Conservation (phyloP, 2,888 invertebrate genomes). For the Stegophylla sp. region DNA sequence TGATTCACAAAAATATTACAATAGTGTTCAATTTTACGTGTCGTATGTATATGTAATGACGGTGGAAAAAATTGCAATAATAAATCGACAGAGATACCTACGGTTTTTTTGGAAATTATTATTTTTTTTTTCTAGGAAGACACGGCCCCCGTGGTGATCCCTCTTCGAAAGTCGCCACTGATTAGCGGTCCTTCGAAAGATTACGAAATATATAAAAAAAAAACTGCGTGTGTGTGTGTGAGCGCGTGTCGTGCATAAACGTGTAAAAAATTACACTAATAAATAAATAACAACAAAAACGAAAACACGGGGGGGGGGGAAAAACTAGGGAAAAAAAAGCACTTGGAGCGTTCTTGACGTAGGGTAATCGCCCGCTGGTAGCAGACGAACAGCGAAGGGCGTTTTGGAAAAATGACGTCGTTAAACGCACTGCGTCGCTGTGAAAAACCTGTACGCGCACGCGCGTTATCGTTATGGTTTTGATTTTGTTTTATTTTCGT, state of each 20-base stretch:
- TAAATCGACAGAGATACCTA: too few relatives aligned
- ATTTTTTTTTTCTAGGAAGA: too few relatives aligned
- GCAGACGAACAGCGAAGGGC: constrained; percentile 35
- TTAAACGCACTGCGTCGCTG: constrained; percentile 42
- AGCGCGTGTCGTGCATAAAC: background rate
- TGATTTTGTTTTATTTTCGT: constrained; percentile 19
- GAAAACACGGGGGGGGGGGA: background rate
- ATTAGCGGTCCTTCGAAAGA: too few relatives aligned
- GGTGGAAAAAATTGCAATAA: too few relatives aligned
- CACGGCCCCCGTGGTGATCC: too few relatives aligned
- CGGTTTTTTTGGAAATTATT: too few relatives aligned
- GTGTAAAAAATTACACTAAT: background rate
- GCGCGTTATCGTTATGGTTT: constrained; percentile 53
- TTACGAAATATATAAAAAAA: background rate
- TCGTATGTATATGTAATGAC: too few relatives aligned
- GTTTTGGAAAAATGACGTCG: constrained; percentile 54
- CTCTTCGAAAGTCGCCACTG: too few relatives aligned
- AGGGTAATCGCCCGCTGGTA: constrained; percentile 48
- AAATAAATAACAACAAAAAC: constrained; percentile 26
- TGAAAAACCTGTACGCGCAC: constrained; percentile 15
- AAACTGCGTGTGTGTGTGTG: background rate
- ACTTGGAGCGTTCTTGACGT: background rate
- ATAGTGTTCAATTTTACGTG: too few relatives aligned
- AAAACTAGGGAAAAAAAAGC: background rate
- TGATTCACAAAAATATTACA: too few relatives aligned